Percentiles rank a stretch among this genome's conserved stretches.
phyloP scores from a whole-genome alignment of 2,888 invertebrate genomes.

The Cephus pulcher region DNA sequence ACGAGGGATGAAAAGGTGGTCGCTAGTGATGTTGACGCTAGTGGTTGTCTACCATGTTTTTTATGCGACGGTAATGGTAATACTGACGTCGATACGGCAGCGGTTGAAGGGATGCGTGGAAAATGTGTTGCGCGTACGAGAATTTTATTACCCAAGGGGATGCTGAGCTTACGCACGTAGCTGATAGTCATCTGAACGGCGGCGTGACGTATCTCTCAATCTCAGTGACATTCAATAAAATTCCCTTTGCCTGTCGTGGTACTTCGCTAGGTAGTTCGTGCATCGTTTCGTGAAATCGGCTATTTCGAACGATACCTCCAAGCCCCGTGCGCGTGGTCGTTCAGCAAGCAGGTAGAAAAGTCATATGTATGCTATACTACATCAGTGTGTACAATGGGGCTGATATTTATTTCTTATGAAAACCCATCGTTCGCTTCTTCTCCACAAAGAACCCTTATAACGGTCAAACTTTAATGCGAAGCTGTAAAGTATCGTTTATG shows the following conservation, averaged over 20 bases:
- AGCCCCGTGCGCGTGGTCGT: background rate
- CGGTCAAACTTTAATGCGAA: background rate
- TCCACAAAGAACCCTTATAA: background rate
- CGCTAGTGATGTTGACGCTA: background rate
- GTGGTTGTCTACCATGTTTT: background rate
- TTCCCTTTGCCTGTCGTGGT: background rate
- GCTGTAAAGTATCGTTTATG: background rate
- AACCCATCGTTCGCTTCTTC: background rate
- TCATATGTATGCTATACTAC: background rate
- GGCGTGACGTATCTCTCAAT: background rate
- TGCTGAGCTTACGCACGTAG: conserved; percentile 19
- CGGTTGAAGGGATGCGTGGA: conserved; percentile 14
- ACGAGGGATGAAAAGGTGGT: background rate
- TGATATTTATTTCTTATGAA: background rate
- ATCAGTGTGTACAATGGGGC: background rate
- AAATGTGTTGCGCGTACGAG: conserved; percentile 30
- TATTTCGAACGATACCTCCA: background rate
- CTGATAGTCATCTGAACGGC: conserved; percentile 3
- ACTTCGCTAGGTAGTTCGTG: background rate
- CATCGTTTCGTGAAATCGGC: background rate
- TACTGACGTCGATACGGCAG: background rate
- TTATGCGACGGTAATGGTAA: background rate
- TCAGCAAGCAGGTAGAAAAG: background rate
- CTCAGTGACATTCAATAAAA: background rate
- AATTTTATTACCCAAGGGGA: conserved; percentile 45